Percentiles rank a stretch among this genome's conserved stretches.
These are phyloP conservation scores for Vidua macroura DNA, from an alignment of 2,113 vertebrate genomes.

Conservation along the genomic window DNA sequence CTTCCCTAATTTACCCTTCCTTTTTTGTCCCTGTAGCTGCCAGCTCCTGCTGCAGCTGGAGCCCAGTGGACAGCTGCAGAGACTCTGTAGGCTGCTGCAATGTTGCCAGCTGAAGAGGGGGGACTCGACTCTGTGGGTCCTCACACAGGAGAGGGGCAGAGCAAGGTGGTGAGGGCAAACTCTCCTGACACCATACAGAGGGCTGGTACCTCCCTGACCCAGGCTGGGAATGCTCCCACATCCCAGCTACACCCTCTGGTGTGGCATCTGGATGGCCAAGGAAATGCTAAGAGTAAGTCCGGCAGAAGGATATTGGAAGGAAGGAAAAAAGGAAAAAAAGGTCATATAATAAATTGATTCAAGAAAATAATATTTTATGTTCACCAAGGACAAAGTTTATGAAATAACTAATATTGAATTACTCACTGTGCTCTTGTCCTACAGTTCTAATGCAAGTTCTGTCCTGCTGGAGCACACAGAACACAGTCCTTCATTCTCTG, in stretches of 20 bases:
- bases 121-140: rapidly evolving
- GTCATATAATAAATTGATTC: not conserved
- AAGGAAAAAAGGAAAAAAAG: not conserved
- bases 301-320: not conserved
- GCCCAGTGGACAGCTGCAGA: rapidly evolving
- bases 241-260: not conserved
- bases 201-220: not conserved
- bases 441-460: not conserved
- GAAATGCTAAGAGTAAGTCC: not conserved
- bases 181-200: rapidly evolving
- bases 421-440: not conserved
- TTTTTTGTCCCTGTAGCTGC: not conserved
- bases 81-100: not conserved
- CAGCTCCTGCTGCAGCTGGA: not conserved
- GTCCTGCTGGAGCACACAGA: not conserved
- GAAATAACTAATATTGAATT: not conserved
- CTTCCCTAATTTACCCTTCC: not conserved
- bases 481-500: not conserved
- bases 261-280: not conserved
- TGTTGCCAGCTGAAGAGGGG: not conserved
- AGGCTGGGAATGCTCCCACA: not conserved
- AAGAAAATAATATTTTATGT: not conserved
- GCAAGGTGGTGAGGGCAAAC: not conserved
- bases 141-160: not conserved
- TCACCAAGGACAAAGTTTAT: slow-evolving; percentile 11